Evolutionary conservation across 2,888 invertebrate genomes (phyloP).

Genomic region (Drosophila kuntzei): DNA sequence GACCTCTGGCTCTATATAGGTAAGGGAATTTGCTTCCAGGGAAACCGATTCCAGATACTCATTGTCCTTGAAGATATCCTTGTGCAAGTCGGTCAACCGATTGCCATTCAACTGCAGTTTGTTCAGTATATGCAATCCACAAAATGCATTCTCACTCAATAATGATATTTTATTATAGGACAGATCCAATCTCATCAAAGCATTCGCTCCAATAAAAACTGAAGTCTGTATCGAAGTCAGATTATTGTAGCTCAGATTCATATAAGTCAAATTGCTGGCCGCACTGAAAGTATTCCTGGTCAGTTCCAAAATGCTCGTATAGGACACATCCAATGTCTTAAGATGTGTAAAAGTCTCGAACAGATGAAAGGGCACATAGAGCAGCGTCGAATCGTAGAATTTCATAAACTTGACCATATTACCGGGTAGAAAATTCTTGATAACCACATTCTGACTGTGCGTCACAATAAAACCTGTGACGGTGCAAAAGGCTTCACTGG

Average conservation of each 20-base stretch:
- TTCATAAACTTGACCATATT: conserved; percentile 84
- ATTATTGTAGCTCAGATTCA: conserved; percentile 83
- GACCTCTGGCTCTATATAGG: conserved; percentile 79
- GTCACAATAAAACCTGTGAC: conserved; percentile 84
- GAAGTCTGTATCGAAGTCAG: conserved; percentile 83
- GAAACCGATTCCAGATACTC: conserved; percentile 78
- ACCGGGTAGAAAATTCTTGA: conserved; percentile 75
- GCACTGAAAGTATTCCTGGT: conserved; percentile 83
- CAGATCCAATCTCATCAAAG: conserved; percentile 81
- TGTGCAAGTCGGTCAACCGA: conserved; percentile 71
- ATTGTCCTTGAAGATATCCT: conserved; percentile 83
- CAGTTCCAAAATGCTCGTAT: conserved; percentile 83
- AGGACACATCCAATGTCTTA: conserved; percentile 83
- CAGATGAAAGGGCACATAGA: conserved; percentile 84
- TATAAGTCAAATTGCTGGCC: conserved; percentile 79
- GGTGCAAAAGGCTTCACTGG: conserved; percentile 81
- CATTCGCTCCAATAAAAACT: conserved; percentile 83
- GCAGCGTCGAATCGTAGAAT: conserved; percentile 84
- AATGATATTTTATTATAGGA: conserved; percentile 79
- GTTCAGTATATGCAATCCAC: conserved; percentile 80
- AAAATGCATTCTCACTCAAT: conserved; percentile 82
- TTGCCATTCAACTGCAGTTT: conserved; percentile 82
- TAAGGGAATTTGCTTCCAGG: conserved; percentile 82
- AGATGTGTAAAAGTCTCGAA: conserved; percentile 82
- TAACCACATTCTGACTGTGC: conserved; percentile 83